Evolutionary conservation across 2,888 invertebrate genomes (phyloP), one percentile per base, ranked within the genome.

Genomic region (Eupeodes latifasciatus): DNA sequence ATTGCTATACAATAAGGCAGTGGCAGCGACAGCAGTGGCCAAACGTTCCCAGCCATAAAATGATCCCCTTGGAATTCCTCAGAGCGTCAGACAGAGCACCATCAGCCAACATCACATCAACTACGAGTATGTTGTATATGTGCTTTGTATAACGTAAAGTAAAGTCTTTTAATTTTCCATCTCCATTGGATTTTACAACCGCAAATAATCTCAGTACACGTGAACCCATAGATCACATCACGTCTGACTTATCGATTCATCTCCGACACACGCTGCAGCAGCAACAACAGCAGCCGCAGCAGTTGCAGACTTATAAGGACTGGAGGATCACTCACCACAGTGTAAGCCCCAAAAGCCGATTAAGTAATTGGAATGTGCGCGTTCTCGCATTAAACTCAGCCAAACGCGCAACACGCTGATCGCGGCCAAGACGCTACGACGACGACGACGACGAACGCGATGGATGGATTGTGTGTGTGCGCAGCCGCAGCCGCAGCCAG

Each of bases 171-270:
- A 84, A 87, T 87, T 84, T 84, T 83, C 83, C 77, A 82, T 87
- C 79, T 64, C 61, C 71, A 69, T 76, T 53, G 57, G 80, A 67
- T 64, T 88, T 88, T 85, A 88, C 78, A 88, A 88, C 85, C 88
- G 84, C 88, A 85, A 81, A 88, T 88, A 88, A 88, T 88, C 81
- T 88, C 27, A 47, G 78, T 75, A 78, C 88, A 81, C 71, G 88
- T 88, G 88, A 88, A 88, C 88, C 81, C 88, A 88, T 88, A 88
- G 88, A 88, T 88, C 88, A 88, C 88, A 88, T 81, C 84, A 85
- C 85, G 88, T 88, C 85, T 78, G 88, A 81, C 77, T 88, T 88
- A 88, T 88, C 88, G 85, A 85, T 88, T 88, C 88, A 88, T 88
- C 88, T 88, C 78, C 81, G 85, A 88, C 80, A 85, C 88, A 88